phyloP scores from a whole-genome alignment of 2,113 vertebrate genomes.

The Pluvialis apricaria region DNA sequence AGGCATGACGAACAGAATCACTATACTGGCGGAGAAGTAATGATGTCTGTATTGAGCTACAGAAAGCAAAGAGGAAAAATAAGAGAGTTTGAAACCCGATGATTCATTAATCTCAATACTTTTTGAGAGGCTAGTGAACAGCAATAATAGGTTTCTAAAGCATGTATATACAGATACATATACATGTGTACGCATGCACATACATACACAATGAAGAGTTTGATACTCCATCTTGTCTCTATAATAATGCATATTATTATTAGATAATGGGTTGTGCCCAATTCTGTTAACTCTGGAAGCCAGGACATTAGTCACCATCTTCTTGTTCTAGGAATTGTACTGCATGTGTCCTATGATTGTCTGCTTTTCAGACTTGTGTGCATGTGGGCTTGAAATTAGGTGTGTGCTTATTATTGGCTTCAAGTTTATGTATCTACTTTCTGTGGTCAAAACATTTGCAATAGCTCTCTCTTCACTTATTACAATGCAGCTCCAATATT shows the following conservation, averaged over 20 bases:
- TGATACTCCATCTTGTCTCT: neutral
- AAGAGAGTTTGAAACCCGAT: constrained; percentile 43
- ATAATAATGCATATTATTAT: neutral
- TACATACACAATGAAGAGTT: neutral
- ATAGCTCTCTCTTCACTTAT: accelerated
- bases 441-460: neutral
- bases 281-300: neutral
- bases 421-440: accelerated
- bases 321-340: neutral
- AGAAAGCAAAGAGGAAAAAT: constrained; percentile 31
- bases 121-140: constrained; percentile 25
- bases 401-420: neutral
- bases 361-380: neutral
- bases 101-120: constrained; percentile 63
- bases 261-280: neutral
- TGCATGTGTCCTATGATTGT: neutral
- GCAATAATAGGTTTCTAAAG: constrained; percentile 40
- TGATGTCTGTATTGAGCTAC: constrained; percentile 70
- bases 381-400: neutral
- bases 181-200: neutral
- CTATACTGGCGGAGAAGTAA: constrained; percentile 60
- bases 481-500: neutral
- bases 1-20: constrained; percentile 77
- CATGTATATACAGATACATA: neutral
- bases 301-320: neutral